Conservation (phyloP, 2,888 invertebrate genomes). For the Drosophila mayaguana region DNA sequence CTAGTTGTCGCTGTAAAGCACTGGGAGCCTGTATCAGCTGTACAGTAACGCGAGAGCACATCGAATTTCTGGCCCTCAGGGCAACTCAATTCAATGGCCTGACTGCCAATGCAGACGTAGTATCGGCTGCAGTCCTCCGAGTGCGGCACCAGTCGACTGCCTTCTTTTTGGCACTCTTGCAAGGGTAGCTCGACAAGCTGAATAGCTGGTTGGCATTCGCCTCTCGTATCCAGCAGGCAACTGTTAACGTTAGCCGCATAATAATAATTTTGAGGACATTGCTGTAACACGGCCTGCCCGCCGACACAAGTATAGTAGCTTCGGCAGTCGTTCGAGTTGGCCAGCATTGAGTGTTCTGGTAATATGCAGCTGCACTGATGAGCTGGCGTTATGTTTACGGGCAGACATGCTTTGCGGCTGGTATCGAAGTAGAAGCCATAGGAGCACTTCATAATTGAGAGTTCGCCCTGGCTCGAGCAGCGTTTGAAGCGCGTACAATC, state of each 20-base stretch:
- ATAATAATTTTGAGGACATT: conserved; percentile 61
- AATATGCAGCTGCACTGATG: conserved; percentile 72
- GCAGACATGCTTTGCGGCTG: conserved; percentile 47
- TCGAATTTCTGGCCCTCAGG: conserved; percentile 25
- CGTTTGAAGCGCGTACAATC: conserved; percentile 25
- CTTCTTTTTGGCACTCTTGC: conserved; percentile 36
- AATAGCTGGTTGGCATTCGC: background rate
- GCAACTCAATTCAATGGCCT: conserved; percentile 59
- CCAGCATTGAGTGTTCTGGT: conserved; percentile 53
- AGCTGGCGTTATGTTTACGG: conserved; percentile 40
- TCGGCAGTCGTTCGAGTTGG: conserved; percentile 14
- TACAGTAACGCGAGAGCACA: conserved; percentile 11
- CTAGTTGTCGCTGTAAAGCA: conserved; percentile 4
- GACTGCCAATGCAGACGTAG: conserved; percentile 54
- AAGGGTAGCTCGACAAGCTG: background rate
- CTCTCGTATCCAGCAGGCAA: conserved; percentile 13
- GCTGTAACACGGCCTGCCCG: conserved; percentile 41
- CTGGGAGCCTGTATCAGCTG: background rate
- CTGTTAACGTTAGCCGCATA: conserved; percentile 43
- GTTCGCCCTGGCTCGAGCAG: conserved; percentile 13
- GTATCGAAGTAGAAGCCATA: conserved; percentile 28
- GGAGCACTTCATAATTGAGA: conserved; percentile 9
- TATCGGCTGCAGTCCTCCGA: conserved; percentile 57
- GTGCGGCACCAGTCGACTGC: conserved; percentile 46
- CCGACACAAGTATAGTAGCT: conserved; percentile 23